Evolutionary conservation across 2,888 invertebrate genomes (phyloP).

Genomic region (Automeris io): DNA sequence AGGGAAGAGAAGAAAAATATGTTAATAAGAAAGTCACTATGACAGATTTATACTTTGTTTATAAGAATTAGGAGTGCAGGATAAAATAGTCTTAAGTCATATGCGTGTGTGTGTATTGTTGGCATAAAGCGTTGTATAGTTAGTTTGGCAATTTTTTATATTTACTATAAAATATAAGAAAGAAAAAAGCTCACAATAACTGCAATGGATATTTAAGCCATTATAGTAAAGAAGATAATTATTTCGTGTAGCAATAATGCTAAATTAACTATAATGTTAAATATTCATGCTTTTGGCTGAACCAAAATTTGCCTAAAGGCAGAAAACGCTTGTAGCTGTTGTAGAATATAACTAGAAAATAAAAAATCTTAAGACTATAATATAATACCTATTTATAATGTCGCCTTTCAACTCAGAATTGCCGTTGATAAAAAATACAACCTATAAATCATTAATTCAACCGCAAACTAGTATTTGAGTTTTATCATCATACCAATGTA

Average conservation of each 20-base stretch:
- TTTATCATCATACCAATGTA: no score
- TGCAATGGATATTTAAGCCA: not conserved
- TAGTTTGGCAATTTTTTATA: no score
- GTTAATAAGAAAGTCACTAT: slow-evolving; percentile 36
- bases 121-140: slow-evolving; percentile 2
- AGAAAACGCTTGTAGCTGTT: not conserved
- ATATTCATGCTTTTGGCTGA: not conserved
- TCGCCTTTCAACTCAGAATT: slow-evolving; percentile 7
- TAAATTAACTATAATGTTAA: not conserved
- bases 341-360: no score
- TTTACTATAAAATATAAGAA: not conserved
- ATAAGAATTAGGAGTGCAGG: slow-evolving; percentile 6
- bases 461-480: no score
- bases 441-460: no score
- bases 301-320: not conserved
- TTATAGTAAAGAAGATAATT: not conserved
- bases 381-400: slow-evolving; percentile 7
- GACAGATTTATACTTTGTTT: not conserved
- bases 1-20: slow-evolving; percentile 40
- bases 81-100: slow-evolving; percentile 1
- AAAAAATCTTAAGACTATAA: no score
- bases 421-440: slow-evolving; percentile 8
- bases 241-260: not conserved
- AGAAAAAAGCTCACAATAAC: not conserved
- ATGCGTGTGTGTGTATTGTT: not conserved